Conservation (phyloP, 2,113 vertebrate species). For the Aplodontia rufa region DNA sequence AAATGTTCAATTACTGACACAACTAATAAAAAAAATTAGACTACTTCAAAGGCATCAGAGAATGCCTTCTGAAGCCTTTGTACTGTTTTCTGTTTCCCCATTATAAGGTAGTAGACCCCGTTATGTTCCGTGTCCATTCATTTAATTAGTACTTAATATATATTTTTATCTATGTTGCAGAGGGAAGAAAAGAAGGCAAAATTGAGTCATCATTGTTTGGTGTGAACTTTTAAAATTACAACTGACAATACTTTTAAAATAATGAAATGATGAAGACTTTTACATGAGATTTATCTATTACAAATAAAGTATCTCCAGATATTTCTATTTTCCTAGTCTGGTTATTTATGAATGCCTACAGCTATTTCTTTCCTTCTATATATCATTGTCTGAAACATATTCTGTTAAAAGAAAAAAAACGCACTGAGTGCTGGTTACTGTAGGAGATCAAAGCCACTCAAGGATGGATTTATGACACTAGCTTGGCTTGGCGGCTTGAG, state of each 20-base stretch:
- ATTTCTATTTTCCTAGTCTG: not conserved
- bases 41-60: not conserved
- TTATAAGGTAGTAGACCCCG: not conserved
- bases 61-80: not conserved
- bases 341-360: conserved; percentile 44
- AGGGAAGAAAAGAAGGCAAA: conserved; percentile 41
- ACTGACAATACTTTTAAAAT: conserved; percentile 21
- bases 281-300: conserved; percentile 38
- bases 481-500: not conserved
- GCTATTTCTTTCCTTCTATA: not conserved
- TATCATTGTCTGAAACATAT: not conserved
- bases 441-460: not conserved
- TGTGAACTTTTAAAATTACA: conserved; percentile 30
- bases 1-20: not conserved
- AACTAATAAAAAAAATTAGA: not conserved
- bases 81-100: not conserved
- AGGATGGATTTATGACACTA: not conserved
- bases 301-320: conserved; percentile 71
- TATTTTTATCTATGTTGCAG: conserved; percentile 59
- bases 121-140: not conserved
- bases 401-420: not conserved
- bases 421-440: not conserved
- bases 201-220: not conserved
- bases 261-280: conserved; percentile 50
- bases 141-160: not conserved